Evolutionary conservation across 1,140 invertebrate genomes (phyloP).

Genomic region (Anadara kagoshimensis): DNA sequence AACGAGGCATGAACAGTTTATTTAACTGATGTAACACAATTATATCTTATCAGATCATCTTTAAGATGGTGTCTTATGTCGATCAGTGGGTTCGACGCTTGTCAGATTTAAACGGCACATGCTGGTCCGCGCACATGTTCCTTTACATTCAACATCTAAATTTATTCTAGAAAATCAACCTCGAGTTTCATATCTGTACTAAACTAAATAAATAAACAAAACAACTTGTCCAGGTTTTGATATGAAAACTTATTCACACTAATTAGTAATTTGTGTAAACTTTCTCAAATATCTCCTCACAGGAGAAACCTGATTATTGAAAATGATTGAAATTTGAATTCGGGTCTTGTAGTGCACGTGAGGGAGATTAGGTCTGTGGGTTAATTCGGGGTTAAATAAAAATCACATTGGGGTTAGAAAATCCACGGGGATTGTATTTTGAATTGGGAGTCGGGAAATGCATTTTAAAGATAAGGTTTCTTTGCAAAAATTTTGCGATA

Average conservation of each 20-base stretch:
- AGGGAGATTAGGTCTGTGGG: neutral
- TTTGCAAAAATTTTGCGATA: too few relatives aligned
- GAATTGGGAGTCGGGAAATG: too few relatives aligned
- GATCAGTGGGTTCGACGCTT: neutral
- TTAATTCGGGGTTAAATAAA: slow-evolving; percentile 11
- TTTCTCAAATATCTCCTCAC: slow-evolving; percentile 11
- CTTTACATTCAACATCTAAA: neutral
- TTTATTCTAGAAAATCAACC: neutral
- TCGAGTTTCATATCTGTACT: slow-evolving; percentile 12
- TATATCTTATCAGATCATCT: too few relatives aligned
- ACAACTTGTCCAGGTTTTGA: slow-evolving; percentile 6
- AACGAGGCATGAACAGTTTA: too few relatives aligned
- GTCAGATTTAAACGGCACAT: neutral
- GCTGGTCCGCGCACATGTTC: neutral
- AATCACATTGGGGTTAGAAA: neutral
- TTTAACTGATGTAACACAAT: too few relatives aligned
- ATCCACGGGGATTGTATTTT: neutral
- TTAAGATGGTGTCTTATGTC: too few relatives aligned
- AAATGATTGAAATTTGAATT: slow-evolving; percentile 1
- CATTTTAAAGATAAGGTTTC: too few relatives aligned
- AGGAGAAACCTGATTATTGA: slow-evolving; percentile 4
- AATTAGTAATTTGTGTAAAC: slow-evolving; percentile 5
- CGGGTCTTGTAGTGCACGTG: slow-evolving; percentile 17
- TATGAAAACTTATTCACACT: slow-evolving; percentile 4
- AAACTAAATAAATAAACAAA: slow-evolving; percentile 15